These are phyloP conservation scores for Bungarus multicinctus DNA, from an alignment of 2,113 vertebrate genomes.

Conservation along the genomic window DNA sequence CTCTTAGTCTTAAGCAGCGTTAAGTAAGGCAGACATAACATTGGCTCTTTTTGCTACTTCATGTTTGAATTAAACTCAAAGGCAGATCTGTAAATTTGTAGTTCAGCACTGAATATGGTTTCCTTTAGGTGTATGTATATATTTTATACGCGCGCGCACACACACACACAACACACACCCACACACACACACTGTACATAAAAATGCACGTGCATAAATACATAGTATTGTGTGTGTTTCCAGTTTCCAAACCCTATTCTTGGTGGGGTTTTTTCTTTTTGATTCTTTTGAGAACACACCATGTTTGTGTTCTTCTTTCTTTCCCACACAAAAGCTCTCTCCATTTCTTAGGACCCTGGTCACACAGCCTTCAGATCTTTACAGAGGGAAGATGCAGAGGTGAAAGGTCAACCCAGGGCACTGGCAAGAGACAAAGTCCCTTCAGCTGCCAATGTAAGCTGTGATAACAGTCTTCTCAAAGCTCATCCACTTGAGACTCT, in stretches of 20 bases:
- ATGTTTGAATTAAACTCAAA: background rate
- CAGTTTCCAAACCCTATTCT: slow-evolving; percentile 21
- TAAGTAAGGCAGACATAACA: background rate
- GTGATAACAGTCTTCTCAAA: slow-evolving; percentile 74
- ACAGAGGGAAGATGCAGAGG: slow-evolving; percentile 68
- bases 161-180: no score
- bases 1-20: background rate
- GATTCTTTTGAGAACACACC: slow-evolving; percentile 73
- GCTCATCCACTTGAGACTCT: slow-evolving; percentile 79
- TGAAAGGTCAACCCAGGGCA: slow-evolving; percentile 77
- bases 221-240: background rate
- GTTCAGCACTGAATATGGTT: background rate
- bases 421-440: slow-evolving; percentile 70
- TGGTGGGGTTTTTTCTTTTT: slow-evolving; percentile 39
- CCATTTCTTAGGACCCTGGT: slow-evolving; percentile 72
- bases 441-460: slow-evolving; percentile 75
- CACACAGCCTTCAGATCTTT: slow-evolving; percentile 64
- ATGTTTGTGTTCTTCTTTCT: slow-evolving; percentile 75
- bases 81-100: background rate
- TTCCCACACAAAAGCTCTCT: slow-evolving; percentile 71
- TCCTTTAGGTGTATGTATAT: background rate
- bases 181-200: background rate
- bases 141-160: background rate
- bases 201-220: background rate
- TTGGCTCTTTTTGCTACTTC: background rate